phyloP scores from a whole-genome alignment of 92 coral and sea anemone species.

The Umimayanthus chanpuru region DNA sequence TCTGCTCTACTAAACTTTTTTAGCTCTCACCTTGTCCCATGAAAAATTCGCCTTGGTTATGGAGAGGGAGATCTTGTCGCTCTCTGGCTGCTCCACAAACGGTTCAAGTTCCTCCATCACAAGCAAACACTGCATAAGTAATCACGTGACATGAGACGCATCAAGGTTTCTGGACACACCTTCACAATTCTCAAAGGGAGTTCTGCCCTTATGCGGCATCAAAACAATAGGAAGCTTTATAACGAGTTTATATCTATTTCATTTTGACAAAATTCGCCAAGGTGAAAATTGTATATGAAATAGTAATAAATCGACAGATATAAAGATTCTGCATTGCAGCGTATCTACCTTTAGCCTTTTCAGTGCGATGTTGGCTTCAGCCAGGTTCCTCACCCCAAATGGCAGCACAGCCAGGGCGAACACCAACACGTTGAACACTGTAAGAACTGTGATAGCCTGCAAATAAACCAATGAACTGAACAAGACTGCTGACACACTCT shows the following conservation, averaged over 20 bases:
- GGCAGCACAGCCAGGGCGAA: constrained; percentile 91
- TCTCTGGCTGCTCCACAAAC: constrained; percentile 50
- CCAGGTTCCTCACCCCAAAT: constrained; percentile 77
- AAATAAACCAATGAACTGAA: constrained; percentile 4
- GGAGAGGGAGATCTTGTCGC: constrained; percentile 42
- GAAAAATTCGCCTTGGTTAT: constrained; percentile 55
- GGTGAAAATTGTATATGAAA: no score
- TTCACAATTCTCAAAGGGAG: background rate
- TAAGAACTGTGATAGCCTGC: constrained; percentile 85
- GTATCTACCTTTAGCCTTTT: constrained; percentile 74
- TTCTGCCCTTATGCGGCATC: background rate
- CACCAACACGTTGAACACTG: constrained; percentile 74
- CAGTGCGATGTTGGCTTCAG: constrained; percentile 80
- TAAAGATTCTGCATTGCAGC: background rate
- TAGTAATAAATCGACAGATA: no score
- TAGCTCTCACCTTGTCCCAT: constrained; percentile 59
- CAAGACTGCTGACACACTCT: background rate
- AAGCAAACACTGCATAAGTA: constrained; percentile 46
- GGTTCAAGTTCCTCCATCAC: constrained; percentile 57
- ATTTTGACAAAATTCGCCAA: no score
- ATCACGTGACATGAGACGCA: background rate
- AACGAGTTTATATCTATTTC: no score
- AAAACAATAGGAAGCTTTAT: no score
- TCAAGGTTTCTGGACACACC: background rate
- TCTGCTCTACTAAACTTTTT: no score